Conservation (phyloP, 2,888 invertebrate species). For the Eristalis pertinax region DNA sequence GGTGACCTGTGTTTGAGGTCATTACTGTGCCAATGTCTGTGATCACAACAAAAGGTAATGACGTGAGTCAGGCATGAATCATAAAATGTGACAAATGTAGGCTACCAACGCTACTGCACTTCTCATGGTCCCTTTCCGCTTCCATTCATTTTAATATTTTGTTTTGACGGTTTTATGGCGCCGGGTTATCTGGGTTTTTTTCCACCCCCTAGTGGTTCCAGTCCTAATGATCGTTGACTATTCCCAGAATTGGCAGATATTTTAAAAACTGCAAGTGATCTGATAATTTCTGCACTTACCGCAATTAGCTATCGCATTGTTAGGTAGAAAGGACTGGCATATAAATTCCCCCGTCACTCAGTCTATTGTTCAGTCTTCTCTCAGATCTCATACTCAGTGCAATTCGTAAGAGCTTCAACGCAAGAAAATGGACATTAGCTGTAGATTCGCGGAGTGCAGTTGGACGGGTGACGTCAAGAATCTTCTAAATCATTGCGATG, state of each 20-base stretch:
- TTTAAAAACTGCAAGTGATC: neutral
- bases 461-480: slow-evolving; percentile 32
- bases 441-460: slow-evolving; percentile 25
- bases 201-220: neutral
- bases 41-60: too few relatives aligned
- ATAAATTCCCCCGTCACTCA: neutral
- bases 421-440: slow-evolving; percentile 26
- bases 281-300: neutral
- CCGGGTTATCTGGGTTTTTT: neutral
- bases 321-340: neutral
- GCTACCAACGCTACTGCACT: neutral
- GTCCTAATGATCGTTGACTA: neutral
- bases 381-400: neutral
- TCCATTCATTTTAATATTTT: neutral
- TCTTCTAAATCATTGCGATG: slow-evolving; percentile 50
- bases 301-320: neutral
- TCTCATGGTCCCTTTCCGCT: neutral
- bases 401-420: neutral
- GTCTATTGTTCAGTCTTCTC: neutral
- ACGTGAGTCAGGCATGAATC: too few relatives aligned
- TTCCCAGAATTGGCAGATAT: neutral
- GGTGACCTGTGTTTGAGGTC: too few relatives aligned
- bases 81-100: neutral
- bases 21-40: too few relatives aligned
- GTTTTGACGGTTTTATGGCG: neutral